Percentiles rank a stretch among this genome's conserved stretches.
phyloP scores from a whole-genome alignment of 2,797 vertebrate species.

The Xenentodon cancila region DNA sequence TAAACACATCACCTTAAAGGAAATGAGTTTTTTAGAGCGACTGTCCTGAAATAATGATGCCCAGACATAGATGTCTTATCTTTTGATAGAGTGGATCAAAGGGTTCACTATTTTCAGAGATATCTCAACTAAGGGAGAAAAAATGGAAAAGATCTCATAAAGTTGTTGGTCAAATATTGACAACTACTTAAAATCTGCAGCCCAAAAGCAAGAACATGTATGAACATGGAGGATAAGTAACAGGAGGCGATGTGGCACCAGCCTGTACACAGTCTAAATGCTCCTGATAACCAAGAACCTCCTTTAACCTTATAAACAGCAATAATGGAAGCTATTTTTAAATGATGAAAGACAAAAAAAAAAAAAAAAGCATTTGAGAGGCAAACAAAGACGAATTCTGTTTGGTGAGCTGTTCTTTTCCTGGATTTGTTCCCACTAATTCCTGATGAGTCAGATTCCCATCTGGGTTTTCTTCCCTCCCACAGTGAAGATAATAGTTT shows the following conservation, averaged over 20 bases:
- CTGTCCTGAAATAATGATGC: not conserved
- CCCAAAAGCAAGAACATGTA: not conserved
- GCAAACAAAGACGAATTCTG: slow-evolving; percentile 29
- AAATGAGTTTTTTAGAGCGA: not conserved
- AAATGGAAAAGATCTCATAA: slow-evolving; percentile 15
- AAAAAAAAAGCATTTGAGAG: slow-evolving; percentile 8
- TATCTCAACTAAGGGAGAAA: slow-evolving; percentile 14
- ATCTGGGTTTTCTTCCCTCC: slow-evolving; percentile 75
- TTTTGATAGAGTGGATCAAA: not conserved
- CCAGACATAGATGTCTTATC: not conserved
- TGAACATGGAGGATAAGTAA: not conserved
- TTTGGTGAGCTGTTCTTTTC: slow-evolving; percentile 52
- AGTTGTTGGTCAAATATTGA: slow-evolving; percentile 20
- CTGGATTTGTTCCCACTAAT: slow-evolving; percentile 43
- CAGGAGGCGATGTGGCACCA: not conserved
- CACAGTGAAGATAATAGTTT: slow-evolving; percentile 62
- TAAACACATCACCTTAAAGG: not conserved
- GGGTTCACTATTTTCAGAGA: slow-evolving; percentile 8
- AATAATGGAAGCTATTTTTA: slow-evolving; percentile 1
- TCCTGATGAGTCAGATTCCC: slow-evolving; percentile 52
- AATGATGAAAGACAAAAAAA: slow-evolving; percentile 15
- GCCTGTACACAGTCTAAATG: not conserved
- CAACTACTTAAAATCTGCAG: not conserved
- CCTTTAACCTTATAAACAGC: slow-evolving; percentile 17
- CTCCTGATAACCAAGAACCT: slow-evolving; percentile 8